Evolutionary conservation across 1,140 invertebrate genomes (phyloP).

Genomic region (Cydia pomonella): DNA sequence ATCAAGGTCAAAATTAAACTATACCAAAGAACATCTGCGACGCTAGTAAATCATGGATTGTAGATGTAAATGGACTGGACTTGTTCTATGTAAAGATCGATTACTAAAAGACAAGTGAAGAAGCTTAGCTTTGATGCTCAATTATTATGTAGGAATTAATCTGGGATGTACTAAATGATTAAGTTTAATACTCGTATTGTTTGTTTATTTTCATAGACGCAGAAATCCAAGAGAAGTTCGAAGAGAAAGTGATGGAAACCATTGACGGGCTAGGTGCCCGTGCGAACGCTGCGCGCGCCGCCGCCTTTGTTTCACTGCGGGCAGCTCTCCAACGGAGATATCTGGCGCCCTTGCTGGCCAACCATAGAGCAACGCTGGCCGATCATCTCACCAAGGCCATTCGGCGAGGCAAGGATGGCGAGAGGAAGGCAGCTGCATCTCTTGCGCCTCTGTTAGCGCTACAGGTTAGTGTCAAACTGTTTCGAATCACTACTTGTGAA

Average conservation of each 20-base stretch:
- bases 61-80: background rate
- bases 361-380: slow-evolving; percentile 89
- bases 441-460: slow-evolving; percentile 89
- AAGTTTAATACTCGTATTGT: too few species aligned
- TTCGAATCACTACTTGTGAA: background rate
- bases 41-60: too few species aligned
- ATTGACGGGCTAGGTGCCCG: slow-evolving; percentile 93
- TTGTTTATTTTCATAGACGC: slow-evolving; percentile 65
- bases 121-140: too few species aligned
- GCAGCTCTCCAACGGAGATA: slow-evolving; percentile 90
- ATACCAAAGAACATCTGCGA: too few species aligned
- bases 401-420: slow-evolving; percentile 90
- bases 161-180: too few species aligned
- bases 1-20: too few species aligned
- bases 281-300: slow-evolving; percentile 89
- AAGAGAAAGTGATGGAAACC: slow-evolving; percentile 93
- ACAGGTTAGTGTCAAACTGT: slow-evolving; percentile 83
- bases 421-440: slow-evolving; percentile 89
- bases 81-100: background rate
- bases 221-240: slow-evolving; percentile 88
- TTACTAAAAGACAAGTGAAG: background rate
- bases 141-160: too few species aligned
- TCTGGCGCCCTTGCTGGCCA: slow-evolving; percentile 88
- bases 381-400: slow-evolving; percentile 90
- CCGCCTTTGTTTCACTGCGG: slow-evolving; percentile 86